Base-by-base conservation (phyloP, 2,888 invertebrate species). In the Lycaena phlaeas region DNA sequence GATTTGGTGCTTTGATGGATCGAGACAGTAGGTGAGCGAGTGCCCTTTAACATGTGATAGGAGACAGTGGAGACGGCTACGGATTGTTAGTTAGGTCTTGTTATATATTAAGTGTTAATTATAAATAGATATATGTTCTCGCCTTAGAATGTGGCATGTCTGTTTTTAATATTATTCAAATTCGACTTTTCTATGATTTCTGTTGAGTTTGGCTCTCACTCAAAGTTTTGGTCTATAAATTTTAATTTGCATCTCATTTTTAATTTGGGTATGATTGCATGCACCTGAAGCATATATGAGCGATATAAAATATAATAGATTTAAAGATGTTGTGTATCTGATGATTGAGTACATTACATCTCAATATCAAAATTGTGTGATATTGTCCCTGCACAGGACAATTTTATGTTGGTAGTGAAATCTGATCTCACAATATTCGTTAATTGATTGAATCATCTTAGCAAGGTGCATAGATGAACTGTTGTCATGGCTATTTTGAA, bases 121-220 rank as follows among this genome's bases (percentile, higher is more conserved):
- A 69, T 74, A 73, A 68, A 70, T 70, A 66, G 56, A 64, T 66
- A 57, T 67, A 74, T 45, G 45, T 71, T 69, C 63, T 69, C 63
- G 61, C 59, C 68, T 54, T 72, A 72, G 65, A 64, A 62, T 61
- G 64, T 61, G 65, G 53, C 54, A 62, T 64, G 61, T 57, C 64
- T 73, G 73, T 81, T 82, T 79, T 79, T 82, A 79, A 79, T 81
- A 72, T 81, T 79, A 81, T 81, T 71, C 59, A 56, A 66, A 69
- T 60, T 64, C 63, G 55, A 53, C 55, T 61, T 52, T 58, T 60
- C 54, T 61, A 53, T 52, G 41, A 38, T 43, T 43, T 40, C 36
- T 31, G 39, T 38, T 41, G 18, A 28, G 42, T 52, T 57, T 54
- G 59, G 54, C 54, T 53, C 58, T 59, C 41, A 40, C 28, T 36